Percentiles rank a stretch among this genome's conserved stretches.
Conservation (phyloP, 2,888 invertebrate species). For the Imbricaverruca yamaguchii region DNA sequence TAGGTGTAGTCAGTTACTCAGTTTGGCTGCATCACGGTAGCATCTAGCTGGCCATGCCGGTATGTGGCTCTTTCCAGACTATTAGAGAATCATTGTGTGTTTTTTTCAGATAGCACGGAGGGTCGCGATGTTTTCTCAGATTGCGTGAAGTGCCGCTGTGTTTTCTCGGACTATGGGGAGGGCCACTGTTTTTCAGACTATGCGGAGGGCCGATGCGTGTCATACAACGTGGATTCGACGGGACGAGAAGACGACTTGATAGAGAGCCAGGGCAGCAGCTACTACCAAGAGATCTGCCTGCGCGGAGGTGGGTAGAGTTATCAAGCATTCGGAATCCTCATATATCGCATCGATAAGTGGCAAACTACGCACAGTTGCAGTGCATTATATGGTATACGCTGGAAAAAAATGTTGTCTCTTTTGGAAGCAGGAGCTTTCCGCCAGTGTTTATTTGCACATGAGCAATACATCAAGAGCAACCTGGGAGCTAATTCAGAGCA, state of each 20-base stretch:
- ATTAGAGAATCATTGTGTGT: not conserved
- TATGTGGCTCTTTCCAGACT: not conserved
- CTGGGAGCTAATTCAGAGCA: too few species aligned
- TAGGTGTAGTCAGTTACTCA: too few species aligned
- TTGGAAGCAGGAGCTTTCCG: too few species aligned
- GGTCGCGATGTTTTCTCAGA: not conserved
- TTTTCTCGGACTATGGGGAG: not conserved
- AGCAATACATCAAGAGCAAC: too few species aligned
- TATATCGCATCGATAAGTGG: too few species aligned
- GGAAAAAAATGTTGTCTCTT: too few species aligned
- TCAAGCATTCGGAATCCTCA: too few species aligned
- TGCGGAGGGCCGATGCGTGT: constrained; percentile 41
- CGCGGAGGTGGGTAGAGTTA: constrained; percentile 27
- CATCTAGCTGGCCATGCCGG: too few species aligned
- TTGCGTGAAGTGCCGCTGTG: not conserved
- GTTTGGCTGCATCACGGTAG: too few species aligned
- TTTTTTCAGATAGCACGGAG: not conserved
- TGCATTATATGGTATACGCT: too few species aligned
- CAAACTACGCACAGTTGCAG: too few species aligned
- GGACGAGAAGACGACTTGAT: constrained; percentile 42
- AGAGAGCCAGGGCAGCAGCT: constrained; percentile 41
- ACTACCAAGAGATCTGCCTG: constrained; percentile 38
- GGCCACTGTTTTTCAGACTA: constrained; percentile 38
- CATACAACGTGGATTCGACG: constrained; percentile 40
- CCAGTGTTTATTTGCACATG: too few species aligned